Evolutionary conservation across 1,140 invertebrate species (phyloP).

Genomic region (Microplitis mediator): DNA sequence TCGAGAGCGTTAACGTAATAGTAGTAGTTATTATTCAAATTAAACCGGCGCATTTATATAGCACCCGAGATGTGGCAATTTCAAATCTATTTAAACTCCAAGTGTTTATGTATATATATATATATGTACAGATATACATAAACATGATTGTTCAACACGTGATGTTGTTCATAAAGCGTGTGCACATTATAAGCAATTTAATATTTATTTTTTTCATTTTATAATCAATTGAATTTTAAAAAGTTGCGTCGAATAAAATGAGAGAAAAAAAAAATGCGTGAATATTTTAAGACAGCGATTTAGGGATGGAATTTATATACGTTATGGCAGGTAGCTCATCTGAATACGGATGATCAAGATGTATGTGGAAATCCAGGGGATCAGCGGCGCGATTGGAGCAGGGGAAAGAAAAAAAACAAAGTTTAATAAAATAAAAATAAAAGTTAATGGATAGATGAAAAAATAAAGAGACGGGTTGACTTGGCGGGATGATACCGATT

Average conservation of each 20-base stretch:
- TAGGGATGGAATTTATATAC: too few species aligned
- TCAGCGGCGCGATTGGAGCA: slow-evolving; percentile 18
- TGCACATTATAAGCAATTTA: not conserved
- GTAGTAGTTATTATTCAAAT: slow-evolving; percentile 47
- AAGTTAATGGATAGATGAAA: too few species aligned
- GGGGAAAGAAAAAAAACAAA: not conserved
- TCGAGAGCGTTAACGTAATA: slow-evolving; percentile 40
- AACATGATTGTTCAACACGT: not conserved
- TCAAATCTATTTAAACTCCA: not conserved
- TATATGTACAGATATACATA: not conserved
- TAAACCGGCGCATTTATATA: slow-evolving; percentile 33
- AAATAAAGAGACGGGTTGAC: not conserved
- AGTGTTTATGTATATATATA: not conserved
- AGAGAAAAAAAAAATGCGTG: not conserved
- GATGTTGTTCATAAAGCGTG: not conserved
- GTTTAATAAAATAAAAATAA: not conserved
- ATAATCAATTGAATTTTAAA: not conserved
- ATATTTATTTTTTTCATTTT: not conserved
- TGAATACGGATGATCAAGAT: slow-evolving; percentile 19
- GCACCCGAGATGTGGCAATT: not conserved
- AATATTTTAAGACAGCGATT: too few species aligned
- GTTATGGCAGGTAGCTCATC: slow-evolving; percentile 9
- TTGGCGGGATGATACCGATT: too few species aligned
- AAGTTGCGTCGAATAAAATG: not conserved
- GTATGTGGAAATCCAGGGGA: slow-evolving; percentile 28